These are phyloP conservation scores for Cordylochernes scorpioides DNA, from an alignment of 2,888 invertebrate species.

Conservation along the genomic window DNA sequence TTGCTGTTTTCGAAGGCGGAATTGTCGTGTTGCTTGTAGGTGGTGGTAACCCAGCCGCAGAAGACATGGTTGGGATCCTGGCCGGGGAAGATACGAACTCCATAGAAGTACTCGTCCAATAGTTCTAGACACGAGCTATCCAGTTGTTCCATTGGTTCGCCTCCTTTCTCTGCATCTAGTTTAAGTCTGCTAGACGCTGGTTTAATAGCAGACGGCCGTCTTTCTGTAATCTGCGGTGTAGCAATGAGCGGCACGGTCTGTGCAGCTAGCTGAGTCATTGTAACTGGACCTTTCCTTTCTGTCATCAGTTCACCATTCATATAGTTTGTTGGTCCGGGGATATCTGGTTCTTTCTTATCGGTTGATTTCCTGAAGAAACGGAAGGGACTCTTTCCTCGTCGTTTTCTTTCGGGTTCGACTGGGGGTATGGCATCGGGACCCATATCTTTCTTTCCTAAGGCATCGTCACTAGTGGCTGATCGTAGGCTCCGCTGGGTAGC, in stretches of 20 bases:
- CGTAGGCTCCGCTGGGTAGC: constrained; percentile 9
- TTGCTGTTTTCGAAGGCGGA: constrained; percentile 46
- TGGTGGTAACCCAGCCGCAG: constrained; percentile 97
- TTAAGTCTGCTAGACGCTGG: constrained; percentile 1
- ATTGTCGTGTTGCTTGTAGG: constrained; percentile 32
- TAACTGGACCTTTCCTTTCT: constrained; percentile 1
- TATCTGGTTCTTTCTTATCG: constrained; percentile 17
- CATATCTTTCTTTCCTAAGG: constrained; percentile 8
- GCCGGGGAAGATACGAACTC: constrained; percentile 56
- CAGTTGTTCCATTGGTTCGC: constrained; percentile 18
- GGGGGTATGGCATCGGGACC: constrained; percentile 18
- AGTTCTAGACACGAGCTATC: constrained; percentile 60
- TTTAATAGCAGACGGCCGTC: constrained; percentile 6
- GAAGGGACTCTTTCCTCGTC: constrained; percentile 68
- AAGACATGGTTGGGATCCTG: constrained; percentile 83
- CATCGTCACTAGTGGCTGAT: constrained; percentile 13
- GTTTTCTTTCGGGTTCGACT: constrained; percentile 28
- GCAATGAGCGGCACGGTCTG: constrained; percentile 23
- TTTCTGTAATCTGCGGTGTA: constrained; percentile 30
- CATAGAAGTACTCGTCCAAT: constrained; percentile 93
- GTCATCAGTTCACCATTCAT: too few relatives aligned
- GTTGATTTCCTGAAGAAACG: constrained; percentile 62
- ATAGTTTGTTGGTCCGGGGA: background rate
- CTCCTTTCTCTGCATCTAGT: constrained; percentile 6
- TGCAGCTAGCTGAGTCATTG: constrained; percentile 5